Conservation (phyloP, 2,113 vertebrate genomes). For the Plotosus lineatus region DNA sequence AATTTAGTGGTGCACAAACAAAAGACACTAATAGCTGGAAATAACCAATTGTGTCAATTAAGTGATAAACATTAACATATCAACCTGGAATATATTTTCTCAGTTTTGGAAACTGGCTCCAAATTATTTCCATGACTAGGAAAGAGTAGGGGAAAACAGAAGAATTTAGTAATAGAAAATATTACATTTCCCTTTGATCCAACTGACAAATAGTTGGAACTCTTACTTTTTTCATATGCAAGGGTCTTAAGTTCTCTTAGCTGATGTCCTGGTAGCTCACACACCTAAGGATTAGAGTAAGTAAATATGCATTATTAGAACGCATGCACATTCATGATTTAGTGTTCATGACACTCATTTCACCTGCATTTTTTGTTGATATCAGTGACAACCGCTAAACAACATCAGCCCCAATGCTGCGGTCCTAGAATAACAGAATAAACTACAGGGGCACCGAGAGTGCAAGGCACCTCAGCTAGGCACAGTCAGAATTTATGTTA, state of each 20-base stretch:
- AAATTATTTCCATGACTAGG: slow-evolving; percentile 13
- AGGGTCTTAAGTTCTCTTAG: background rate
- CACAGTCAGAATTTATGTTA: no score
- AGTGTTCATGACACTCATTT: no score
- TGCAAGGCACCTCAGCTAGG: no score
- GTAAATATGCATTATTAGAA: background rate
- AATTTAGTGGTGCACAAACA: background rate
- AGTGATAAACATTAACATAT: background rate
- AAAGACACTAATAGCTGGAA: background rate
- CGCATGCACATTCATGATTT: no score
- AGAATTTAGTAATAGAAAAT: background rate
- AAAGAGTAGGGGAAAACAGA: background rate
- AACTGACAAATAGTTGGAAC: background rate
- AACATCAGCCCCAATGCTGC: no score
- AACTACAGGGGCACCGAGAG: no score
- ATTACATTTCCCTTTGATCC: background rate
- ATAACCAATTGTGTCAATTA: background rate
- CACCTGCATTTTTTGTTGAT: no score
- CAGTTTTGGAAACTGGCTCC: background rate
- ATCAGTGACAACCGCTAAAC: no score
- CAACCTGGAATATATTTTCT: slow-evolving; percentile 25
- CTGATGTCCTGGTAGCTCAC: slow-evolving; percentile 25
- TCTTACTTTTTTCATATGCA: slow-evolving; percentile 33
- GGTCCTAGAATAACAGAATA: no score
- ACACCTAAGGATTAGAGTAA: slow-evolving; percentile 6